These are phyloP conservation scores for Solenopsis fugax DNA, from an alignment of 1,140 invertebrate species.

Conservation along the genomic window DNA sequence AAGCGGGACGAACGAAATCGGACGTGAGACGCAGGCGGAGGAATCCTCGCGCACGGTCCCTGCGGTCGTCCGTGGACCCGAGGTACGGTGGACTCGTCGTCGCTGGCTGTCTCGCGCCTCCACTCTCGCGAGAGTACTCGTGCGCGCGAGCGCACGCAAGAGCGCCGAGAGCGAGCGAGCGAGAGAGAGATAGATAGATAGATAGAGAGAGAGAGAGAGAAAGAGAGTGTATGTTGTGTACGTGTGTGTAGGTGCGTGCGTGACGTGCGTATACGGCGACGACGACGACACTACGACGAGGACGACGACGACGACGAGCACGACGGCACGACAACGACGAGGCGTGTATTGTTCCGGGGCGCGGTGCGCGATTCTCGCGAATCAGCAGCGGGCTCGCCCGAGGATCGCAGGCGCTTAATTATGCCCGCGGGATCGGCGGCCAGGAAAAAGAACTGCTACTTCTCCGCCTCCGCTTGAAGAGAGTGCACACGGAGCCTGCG, in stretches of 20 bases:
- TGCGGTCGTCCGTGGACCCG: conserved; percentile 1
- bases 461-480: conserved; percentile 67
- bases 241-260: conserved; percentile 73
- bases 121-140: conserved; percentile 11
- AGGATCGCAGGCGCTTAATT: conserved; percentile 69
- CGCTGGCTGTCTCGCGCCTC: conserved; percentile 37
- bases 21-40: conserved; percentile 71
- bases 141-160: background rate
- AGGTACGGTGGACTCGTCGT: conserved; percentile 59
- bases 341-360: conserved; percentile 83
- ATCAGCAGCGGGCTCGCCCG: conserved; percentile 37
- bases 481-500: conserved; percentile 71
- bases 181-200: no score
- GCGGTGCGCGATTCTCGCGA: conserved; percentile 69
- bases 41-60: conserved; percentile 68
- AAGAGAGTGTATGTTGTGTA: background rate
- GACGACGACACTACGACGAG: conserved; percentile 4
- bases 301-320: background rate
- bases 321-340: conserved; percentile 17
- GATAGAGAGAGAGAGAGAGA: background rate
- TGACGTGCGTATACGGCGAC: conserved; percentile 69
- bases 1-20: conserved; percentile 20
- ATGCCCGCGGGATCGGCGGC: conserved; percentile 76
- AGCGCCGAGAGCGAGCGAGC: background rate
- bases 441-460: conserved; percentile 66